A percentile compares a stretch with the other conserved stretches of the same genome.
Conservation (phyloP, 2,113 vertebrate genomes). For the Carettochelys insculpta region DNA sequence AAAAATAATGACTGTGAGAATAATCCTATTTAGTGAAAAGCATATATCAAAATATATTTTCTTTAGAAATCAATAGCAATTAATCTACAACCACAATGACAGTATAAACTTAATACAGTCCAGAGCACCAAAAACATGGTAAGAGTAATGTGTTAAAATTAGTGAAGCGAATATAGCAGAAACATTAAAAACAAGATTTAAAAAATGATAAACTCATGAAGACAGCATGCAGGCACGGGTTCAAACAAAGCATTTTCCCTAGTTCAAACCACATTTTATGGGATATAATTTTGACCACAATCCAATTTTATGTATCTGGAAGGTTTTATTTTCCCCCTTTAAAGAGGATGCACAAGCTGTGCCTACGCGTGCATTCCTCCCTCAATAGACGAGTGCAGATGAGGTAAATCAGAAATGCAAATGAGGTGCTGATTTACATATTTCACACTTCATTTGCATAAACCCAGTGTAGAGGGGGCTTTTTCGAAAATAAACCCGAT, state of each 20-base stretch:
- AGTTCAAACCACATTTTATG: background rate
- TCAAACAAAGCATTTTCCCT: background rate
- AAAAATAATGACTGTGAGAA: background rate
- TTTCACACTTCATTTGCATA: too few relatives aligned
- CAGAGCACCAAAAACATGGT: background rate
- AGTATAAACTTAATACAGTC: background rate
- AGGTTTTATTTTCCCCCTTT: background rate
- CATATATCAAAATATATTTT: background rate
- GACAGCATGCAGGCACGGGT: background rate
- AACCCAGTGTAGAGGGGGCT: too few relatives aligned
- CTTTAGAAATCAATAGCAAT: conserved; percentile 18
- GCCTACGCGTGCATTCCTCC: too few relatives aligned
- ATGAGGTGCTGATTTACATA: too few relatives aligned
- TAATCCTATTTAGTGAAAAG: background rate
- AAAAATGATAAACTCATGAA: background rate
- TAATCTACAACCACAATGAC: conserved; percentile 4
- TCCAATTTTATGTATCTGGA: background rate
- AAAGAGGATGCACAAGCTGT: background rate
- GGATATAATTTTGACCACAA: background rate
- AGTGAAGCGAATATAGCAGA: background rate
- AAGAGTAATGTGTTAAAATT: background rate
- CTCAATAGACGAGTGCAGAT: too few relatives aligned
- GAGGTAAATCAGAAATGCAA: too few relatives aligned
- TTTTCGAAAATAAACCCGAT: too few relatives aligned
- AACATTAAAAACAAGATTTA: background rate